These are phyloP conservation scores for Proisotoma minuta DNA, from an alignment of 2,888 invertebrate genomes.

Conservation along the genomic window DNA sequence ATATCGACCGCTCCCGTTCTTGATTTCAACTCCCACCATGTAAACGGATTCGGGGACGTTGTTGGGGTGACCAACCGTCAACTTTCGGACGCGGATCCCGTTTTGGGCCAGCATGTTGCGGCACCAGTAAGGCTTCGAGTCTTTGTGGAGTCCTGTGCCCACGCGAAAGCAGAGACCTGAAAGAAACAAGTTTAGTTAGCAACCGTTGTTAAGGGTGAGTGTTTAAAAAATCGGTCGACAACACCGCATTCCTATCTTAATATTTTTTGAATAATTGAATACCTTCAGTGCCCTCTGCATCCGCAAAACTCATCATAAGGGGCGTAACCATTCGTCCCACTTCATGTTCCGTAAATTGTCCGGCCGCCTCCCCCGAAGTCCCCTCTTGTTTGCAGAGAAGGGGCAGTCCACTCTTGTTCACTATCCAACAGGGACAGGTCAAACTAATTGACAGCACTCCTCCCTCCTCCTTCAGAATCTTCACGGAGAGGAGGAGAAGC, in stretches of 20 bases:
- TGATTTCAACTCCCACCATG: conserved; percentile 82
- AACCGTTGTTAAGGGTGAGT: too few relatives aligned
- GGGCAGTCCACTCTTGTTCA: conserved; percentile 94
- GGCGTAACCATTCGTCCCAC: conserved; percentile 74
- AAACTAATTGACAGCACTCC: conserved; percentile 59
- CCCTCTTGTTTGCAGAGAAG: conserved; percentile 90
- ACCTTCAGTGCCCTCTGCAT: conserved; percentile 77
- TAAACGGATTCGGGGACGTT: conserved; percentile 66
- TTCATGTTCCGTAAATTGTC: conserved; percentile 93
- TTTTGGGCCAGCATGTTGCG: conserved; percentile 78
- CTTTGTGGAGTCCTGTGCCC: conserved; percentile 62
- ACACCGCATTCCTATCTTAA: too few relatives aligned
- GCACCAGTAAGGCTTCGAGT: conserved; percentile 67
- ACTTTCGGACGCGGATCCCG: conserved; percentile 63
- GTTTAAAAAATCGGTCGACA: too few relatives aligned
- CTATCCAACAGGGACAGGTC: conserved; percentile 76
- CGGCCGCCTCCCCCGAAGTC: conserved; percentile 65
- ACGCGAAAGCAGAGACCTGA: too few relatives aligned
- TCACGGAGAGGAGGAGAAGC: conserved; percentile 68
- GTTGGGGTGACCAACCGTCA: conserved; percentile 54
- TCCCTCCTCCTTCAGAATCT: conserved; percentile 59
- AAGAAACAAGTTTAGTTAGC: too few relatives aligned
- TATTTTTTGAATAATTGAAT: too few relatives aligned
- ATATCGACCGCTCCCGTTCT: conserved; percentile 82
- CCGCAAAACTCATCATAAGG: conserved; percentile 86